Evolutionary conservation across 2,113 vertebrate genomes (phyloP).

Genomic region (Chamaetylas fuelleborni): DNA sequence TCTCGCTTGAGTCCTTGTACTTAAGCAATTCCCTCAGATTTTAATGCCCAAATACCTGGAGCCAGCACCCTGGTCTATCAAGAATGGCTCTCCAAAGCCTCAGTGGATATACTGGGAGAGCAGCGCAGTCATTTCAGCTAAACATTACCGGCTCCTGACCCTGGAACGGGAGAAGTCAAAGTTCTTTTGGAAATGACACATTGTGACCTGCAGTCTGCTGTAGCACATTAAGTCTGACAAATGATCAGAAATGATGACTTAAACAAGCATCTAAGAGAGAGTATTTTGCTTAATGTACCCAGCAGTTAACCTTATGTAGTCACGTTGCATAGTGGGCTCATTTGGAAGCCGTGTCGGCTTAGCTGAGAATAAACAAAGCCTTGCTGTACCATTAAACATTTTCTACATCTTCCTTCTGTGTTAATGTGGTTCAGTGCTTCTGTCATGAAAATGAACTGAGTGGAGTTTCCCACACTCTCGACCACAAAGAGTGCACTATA

Average conservation of each 20-base stretch:
- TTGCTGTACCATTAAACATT: slow-evolving; percentile 22
- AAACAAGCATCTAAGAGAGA: slow-evolving; percentile 69
- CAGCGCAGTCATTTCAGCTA: background rate
- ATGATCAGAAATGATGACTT: slow-evolving; percentile 71
- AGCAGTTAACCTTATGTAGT: slow-evolving; percentile 66
- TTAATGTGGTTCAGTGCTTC: slow-evolving; percentile 64
- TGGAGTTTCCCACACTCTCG: slow-evolving; percentile 49
- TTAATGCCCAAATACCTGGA: background rate
- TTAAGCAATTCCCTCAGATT: background rate
- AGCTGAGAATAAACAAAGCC: slow-evolving; percentile 52
- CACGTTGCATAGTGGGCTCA: slow-evolving; percentile 46
- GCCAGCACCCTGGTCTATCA: background rate
- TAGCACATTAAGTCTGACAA: slow-evolving; percentile 72
- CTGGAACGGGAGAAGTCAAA: slow-evolving; percentile 55
- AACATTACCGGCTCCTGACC: slow-evolving; percentile 60
- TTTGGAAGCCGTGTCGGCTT: slow-evolving; percentile 53
- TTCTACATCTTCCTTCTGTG: slow-evolving; percentile 57
- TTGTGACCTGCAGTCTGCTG: slow-evolving; percentile 57
- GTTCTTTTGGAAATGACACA: slow-evolving; percentile 66
- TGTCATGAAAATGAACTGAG: slow-evolving; percentile 62
- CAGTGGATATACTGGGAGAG: background rate
- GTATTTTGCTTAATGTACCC: slow-evolving; percentile 63
- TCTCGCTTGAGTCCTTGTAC: background rate
- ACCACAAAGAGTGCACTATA: slow-evolving; percentile 66
- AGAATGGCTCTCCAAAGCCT: background rate